Evolutionary conservation across 2,888 invertebrate species (phyloP).

Genomic region (Xylocampa areola): DNA sequence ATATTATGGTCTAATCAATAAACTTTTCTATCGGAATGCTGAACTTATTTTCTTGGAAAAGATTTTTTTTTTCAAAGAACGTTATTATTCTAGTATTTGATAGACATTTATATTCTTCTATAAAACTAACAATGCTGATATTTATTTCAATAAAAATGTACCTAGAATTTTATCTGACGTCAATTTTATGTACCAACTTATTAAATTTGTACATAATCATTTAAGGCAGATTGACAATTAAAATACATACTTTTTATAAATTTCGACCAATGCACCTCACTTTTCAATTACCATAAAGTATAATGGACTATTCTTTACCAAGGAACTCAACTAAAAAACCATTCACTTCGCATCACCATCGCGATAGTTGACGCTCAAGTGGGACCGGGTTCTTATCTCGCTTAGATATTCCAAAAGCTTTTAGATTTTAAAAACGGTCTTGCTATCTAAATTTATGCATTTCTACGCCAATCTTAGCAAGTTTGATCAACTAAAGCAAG

Average conservation of each 20-base stretch:
- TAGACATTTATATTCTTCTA: no score
- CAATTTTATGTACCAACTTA: no score
- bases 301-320: slow-evolving; percentile 31
- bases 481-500: slow-evolving; percentile 55
- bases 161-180: no score
- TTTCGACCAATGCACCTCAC: not conserved
- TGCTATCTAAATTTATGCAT: slow-evolving; percentile 65
- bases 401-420: slow-evolving; percentile 56
- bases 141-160: no score
- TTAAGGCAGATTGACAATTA: no score
- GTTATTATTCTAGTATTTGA: no score
- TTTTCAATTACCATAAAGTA: slow-evolving; percentile 40
- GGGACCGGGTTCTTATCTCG: slow-evolving; percentile 46
- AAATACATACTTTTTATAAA: not conserved
- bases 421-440: slow-evolving; percentile 57
- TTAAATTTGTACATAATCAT: no score
- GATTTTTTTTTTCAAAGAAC: slow-evolving; percentile 8
- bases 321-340: slow-evolving; percentile 48
- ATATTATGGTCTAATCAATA: slow-evolving; percentile 29
- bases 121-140: no score
- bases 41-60: slow-evolving; percentile 32
- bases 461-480: slow-evolving; percentile 60
- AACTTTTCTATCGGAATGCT: slow-evolving; percentile 20
- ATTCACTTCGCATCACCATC: slow-evolving; percentile 51
- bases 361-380: slow-evolving; percentile 41